These are phyloP conservation scores for Gnatocerus cornutus DNA, from an alignment of 2,888 invertebrate genomes.

Conservation along the genomic window DNA sequence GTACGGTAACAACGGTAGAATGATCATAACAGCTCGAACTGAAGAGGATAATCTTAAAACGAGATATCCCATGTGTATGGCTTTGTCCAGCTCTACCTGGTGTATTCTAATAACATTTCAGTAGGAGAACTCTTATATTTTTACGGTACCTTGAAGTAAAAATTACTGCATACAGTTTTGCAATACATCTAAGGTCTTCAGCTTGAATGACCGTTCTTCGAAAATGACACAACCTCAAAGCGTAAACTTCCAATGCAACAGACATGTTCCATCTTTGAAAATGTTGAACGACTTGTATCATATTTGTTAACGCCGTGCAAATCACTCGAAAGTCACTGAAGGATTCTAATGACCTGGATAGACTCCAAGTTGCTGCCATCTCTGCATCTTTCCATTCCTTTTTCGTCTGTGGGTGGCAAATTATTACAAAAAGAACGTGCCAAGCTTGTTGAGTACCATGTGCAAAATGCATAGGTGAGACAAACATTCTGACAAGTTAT, in stretches of 20 bases:
- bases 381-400: conserved; percentile 71
- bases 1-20: conserved; percentile 67
- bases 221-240: conserved; percentile 68
- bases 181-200: conserved; percentile 70
- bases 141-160: conserved; percentile 57
- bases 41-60: conserved; percentile 66
- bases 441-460: conserved; percentile 60
- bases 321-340: conserved; percentile 74
- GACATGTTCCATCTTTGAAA: conserved; percentile 59
- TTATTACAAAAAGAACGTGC: neutral
- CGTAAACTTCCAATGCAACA: conserved; percentile 69
- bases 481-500: conserved; percentile 71
- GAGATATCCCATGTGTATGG: conserved; percentile 68
- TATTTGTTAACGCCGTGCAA: conserved; percentile 73
- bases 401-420: conserved; percentile 57
- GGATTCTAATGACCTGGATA: conserved; percentile 73
- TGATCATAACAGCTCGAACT: conserved; percentile 62
- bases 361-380: conserved; percentile 75
- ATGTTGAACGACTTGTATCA: conserved; percentile 69
- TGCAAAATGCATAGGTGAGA: conserved; percentile 68
- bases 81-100: conserved; percentile 66
- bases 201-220: conserved; percentile 67
- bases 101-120: conserved; percentile 53
- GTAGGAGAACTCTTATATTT: too few species aligned
- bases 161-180: conserved; percentile 70